Evolutionary conservation across 2,797 vertebrate species (phyloP).

Genomic region (Sandelia bainsii): DNA sequence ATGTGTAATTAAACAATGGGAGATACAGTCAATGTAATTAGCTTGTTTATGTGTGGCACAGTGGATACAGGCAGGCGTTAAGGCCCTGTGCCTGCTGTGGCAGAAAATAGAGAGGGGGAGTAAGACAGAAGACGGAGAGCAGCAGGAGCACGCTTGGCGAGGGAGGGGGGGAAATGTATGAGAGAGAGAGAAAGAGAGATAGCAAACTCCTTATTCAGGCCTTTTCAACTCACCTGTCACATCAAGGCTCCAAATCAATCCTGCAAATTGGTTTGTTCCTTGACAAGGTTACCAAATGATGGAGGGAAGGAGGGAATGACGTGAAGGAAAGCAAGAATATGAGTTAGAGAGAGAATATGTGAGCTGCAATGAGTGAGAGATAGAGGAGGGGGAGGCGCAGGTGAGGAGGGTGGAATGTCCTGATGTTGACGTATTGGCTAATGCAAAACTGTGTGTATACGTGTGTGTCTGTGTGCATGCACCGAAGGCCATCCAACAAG

Average conservation of each 20-base stretch:
- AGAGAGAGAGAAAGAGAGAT: slow-evolving; percentile 48
- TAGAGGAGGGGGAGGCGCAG: background rate
- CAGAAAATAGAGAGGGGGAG: slow-evolving; percentile 4
- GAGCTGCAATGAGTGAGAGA: slow-evolving; percentile 51
- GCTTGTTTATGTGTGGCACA: slow-evolving; percentile 69
- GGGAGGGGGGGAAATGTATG: slow-evolving; percentile 12
- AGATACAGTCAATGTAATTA: slow-evolving; percentile 72
- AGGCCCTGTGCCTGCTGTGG: slow-evolving; percentile 30
- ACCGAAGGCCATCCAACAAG: slow-evolving; percentile 52
- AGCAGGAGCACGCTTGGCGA: slow-evolving; percentile 33
- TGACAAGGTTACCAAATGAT: slow-evolving; percentile 87
- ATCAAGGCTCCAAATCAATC: slow-evolving; percentile 88
- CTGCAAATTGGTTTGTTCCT: slow-evolving; percentile 88
- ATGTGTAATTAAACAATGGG: slow-evolving; percentile 72
- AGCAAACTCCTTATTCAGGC: slow-evolving; percentile 84
- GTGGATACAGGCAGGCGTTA: slow-evolving; percentile 45
- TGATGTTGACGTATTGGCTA: slow-evolving; percentile 66
- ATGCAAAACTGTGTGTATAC: slow-evolving; percentile 26
- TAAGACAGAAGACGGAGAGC: slow-evolving; percentile 22
- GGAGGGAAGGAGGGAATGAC: slow-evolving; percentile 61
- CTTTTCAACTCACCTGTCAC: slow-evolving; percentile 83
- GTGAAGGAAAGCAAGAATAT: slow-evolving; percentile 60
- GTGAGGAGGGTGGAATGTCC: slow-evolving; percentile 47
- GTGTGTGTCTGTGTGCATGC: slow-evolving; percentile 10
- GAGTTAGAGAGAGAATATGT: slow-evolving; percentile 58